Conservation (phyloP, 1,140 invertebrate genomes). For the Nebria ingens region DNA sequence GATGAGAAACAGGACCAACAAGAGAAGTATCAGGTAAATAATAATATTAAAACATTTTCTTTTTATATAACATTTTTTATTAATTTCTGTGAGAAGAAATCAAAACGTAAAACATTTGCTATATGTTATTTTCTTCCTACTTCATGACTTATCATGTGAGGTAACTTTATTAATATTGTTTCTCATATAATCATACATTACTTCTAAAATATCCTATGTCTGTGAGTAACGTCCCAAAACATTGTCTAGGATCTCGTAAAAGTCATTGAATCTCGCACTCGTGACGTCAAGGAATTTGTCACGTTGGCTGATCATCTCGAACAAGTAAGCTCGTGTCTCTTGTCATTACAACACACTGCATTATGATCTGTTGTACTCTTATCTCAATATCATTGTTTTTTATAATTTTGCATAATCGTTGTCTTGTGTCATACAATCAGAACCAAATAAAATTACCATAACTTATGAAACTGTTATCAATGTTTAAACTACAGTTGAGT, state of each 20-base stretch:
- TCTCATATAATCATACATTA: too few species aligned
- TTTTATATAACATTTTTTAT: too few species aligned
- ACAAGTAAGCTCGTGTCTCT: constrained; percentile 73
- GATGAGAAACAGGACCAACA: constrained; percentile 87
- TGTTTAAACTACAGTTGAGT: neutral
- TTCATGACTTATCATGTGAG: constrained; percentile 1
- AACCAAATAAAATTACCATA: too few species aligned
- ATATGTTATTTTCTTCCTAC: constrained; percentile 12
- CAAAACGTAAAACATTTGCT: too few species aligned
- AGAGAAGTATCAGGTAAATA: constrained; percentile 75
- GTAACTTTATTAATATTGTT: too few species aligned
- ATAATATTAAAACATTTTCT: too few species aligned
- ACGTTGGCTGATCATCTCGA: constrained; percentile 67
- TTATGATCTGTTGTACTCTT: neutral
- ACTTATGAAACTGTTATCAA: neutral
- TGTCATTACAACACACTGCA: constrained; percentile 20
- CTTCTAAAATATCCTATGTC: too few species aligned
- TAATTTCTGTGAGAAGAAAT: too few species aligned
- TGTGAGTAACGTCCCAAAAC: neutral
- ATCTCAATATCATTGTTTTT: neutral
- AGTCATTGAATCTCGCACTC: constrained; percentile 56
- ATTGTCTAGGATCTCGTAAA: constrained; percentile 59
- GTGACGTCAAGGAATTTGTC: constrained; percentile 61
- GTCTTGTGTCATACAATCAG: neutral
- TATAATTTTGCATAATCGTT: neutral